phyloP scores from a whole-genome alignment of 2,888 invertebrate genomes.

The Drosophila austrosaltans region DNA sequence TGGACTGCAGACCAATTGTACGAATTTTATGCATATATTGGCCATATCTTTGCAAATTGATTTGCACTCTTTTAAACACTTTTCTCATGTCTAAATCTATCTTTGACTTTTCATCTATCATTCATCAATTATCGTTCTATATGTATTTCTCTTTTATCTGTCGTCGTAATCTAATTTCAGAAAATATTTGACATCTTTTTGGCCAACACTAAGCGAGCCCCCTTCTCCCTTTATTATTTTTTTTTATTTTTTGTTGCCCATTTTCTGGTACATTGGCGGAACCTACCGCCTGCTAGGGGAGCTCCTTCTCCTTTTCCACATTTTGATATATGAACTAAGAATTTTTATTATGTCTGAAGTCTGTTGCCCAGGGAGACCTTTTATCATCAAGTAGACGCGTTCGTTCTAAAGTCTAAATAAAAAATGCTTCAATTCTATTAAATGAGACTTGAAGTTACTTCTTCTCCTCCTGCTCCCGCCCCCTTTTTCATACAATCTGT shows the following conservation, averaged over 20 bases:
- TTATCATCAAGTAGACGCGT: slow-evolving; percentile 39
- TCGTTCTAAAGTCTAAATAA: slow-evolving; percentile 41
- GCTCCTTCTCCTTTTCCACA: slow-evolving; percentile 15
- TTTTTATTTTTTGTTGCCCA: slow-evolving; percentile 7
- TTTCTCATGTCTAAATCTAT: background rate
- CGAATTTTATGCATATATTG: background rate
- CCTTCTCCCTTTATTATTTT: background rate
- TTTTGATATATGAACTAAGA: slow-evolving; percentile 41
- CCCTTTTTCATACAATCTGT: background rate
- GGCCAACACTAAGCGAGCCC: background rate
- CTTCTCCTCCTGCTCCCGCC: background rate
- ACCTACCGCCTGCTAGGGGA: background rate
- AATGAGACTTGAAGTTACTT: slow-evolving; percentile 29
- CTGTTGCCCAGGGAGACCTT: slow-evolving; percentile 62
- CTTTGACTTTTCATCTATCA: background rate
- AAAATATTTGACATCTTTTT: background rate
- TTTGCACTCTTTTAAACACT: slow-evolving; percentile 6
- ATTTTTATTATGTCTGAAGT: slow-evolving; percentile 45
- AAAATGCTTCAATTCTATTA: slow-evolving; percentile 62
- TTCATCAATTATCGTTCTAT: background rate
- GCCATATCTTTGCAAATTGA: background rate
- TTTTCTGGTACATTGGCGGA: slow-evolving; percentile 8
- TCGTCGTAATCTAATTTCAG: slow-evolving; percentile 13
- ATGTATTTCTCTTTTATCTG: background rate
- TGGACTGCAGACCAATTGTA: background rate